phyloP scores from a whole-genome alignment of 2,888 invertebrate species.

The Archips xylosteana region DNA sequence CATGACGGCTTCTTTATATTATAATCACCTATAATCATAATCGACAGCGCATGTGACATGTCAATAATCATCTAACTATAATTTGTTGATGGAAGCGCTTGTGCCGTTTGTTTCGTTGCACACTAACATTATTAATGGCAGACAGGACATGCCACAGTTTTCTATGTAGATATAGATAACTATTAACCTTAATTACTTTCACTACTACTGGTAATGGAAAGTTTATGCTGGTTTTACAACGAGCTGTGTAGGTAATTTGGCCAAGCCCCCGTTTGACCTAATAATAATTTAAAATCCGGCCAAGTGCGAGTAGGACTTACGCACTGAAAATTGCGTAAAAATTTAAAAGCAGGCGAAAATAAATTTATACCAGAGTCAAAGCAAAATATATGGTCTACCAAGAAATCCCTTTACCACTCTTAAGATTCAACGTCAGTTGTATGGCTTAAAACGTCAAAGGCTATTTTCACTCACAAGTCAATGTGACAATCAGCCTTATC shows the following conservation, averaged over 20 bases:
- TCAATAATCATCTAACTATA: slow-evolving; percentile 40
- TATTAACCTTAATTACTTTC: slow-evolving; percentile 26
- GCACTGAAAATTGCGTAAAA: no score
- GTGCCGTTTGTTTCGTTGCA: slow-evolving; percentile 65
- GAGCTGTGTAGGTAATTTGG: not conserved
- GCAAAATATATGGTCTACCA: no score
- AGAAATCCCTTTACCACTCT: no score
- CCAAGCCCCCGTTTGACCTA: slow-evolving; percentile 13
- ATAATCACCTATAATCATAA: slow-evolving; percentile 8
- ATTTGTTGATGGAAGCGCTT: slow-evolving; percentile 45
- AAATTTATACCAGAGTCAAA: no score
- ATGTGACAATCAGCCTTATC: no score
- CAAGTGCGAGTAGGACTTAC: no score
- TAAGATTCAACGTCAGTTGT: no score
- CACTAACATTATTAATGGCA: slow-evolving; percentile 46
- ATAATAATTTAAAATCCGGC: not conserved
- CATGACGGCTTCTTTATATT: not conserved
- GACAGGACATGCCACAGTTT: not conserved
- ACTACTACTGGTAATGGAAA: slow-evolving; percentile 5
- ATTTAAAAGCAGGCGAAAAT: no score
- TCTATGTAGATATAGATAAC: not conserved
- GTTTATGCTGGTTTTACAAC: slow-evolving; percentile 3
- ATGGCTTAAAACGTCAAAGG: no score
- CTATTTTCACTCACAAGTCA: no score
- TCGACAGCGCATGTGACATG: slow-evolving; percentile 26